A percentile compares a stretch with the other conserved stretches of the same genome.
Evolutionary conservation across 2,113 vertebrate species (phyloP).

Genomic region (Cololabis saira): DNA sequence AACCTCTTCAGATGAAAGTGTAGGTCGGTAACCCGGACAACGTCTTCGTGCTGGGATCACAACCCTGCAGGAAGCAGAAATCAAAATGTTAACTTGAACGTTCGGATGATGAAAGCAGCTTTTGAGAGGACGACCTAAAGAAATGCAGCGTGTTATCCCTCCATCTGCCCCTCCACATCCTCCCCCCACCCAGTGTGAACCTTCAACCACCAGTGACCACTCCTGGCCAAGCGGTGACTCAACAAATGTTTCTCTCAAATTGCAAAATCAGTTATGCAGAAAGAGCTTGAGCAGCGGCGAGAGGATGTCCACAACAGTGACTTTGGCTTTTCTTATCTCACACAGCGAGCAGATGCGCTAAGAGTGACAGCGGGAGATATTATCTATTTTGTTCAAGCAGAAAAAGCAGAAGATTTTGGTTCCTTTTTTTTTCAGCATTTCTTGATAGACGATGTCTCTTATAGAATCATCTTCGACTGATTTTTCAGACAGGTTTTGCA

Average conservation of each 20-base stretch:
- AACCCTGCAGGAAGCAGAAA: background rate
- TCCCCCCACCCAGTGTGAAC: conserved; percentile 8
- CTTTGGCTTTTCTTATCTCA: conserved; percentile 72
- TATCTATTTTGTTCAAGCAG: conserved; percentile 51
- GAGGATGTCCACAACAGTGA: conserved; percentile 56
- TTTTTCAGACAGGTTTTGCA: conserved; percentile 2
- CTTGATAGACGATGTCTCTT: conserved; percentile 28
- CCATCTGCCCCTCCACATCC: conserved; percentile 21
- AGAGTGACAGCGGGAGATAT: conserved; percentile 67
- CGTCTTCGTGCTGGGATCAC: background rate
- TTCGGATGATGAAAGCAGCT: background rate
- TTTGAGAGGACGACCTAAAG: background rate
- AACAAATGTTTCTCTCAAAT: conserved; percentile 35
- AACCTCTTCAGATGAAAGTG: conserved; percentile 1
- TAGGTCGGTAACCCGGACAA: too few relatives aligned
- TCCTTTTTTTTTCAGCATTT: conserved; percentile 59
- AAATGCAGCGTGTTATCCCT: background rate
- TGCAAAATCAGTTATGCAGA: conserved; percentile 80
- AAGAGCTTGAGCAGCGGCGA: conserved; percentile 47
- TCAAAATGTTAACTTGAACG: background rate
- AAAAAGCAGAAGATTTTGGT: conserved; percentile 74
- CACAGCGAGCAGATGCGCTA: conserved; percentile 43
- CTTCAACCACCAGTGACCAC: conserved; percentile 14
- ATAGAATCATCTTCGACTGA: background rate
- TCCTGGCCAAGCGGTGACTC: conserved; percentile 40